Conservation (phyloP, 2,888 invertebrate species). For the Polyommatus icarus region DNA sequence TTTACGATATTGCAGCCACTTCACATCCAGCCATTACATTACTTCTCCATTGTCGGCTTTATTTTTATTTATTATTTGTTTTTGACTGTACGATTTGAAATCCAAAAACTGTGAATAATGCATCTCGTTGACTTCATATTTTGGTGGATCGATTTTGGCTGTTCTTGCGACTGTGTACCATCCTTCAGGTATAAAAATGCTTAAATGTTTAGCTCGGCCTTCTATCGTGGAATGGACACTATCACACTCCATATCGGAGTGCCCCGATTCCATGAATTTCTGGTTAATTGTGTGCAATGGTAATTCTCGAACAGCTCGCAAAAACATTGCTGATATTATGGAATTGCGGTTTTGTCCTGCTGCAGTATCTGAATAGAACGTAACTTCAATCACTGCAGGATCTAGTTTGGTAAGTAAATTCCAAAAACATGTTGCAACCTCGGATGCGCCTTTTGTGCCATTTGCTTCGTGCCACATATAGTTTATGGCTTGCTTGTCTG, state of each 20-base stretch:
- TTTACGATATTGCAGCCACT: too few relatives aligned
- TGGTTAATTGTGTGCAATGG: too few relatives aligned
- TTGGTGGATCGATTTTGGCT: neutral
- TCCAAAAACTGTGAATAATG: too few relatives aligned
- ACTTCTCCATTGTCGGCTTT: too few relatives aligned
- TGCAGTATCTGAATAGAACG: conserved; percentile 37
- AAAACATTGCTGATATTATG: conserved; percentile 29
- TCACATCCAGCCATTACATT: too few relatives aligned
- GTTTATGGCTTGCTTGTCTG: neutral
- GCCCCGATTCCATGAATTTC: too few relatives aligned
- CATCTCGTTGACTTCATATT: neutral
- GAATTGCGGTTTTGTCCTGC: conserved; percentile 34
- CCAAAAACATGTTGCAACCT: conserved; percentile 24
- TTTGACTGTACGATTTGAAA: too few relatives aligned
- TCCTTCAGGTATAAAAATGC: conserved; percentile 17
- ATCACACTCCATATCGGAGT: too few relatives aligned
- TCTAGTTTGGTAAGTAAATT: conserved; percentile 3
- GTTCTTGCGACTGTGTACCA: conserved; percentile 27
- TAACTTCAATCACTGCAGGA: conserved; percentile 29
- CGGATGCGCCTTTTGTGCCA: conserved; percentile 16
- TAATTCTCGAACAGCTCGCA: too few relatives aligned
- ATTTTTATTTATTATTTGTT: too few relatives aligned
- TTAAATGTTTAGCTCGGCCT: neutral
- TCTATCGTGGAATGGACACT: too few relatives aligned
- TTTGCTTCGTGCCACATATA: neutral